These are phyloP conservation scores for Drosophila paranaensis DNA, from an alignment of 2,888 invertebrate genomes.

Conservation along the genomic window DNA sequence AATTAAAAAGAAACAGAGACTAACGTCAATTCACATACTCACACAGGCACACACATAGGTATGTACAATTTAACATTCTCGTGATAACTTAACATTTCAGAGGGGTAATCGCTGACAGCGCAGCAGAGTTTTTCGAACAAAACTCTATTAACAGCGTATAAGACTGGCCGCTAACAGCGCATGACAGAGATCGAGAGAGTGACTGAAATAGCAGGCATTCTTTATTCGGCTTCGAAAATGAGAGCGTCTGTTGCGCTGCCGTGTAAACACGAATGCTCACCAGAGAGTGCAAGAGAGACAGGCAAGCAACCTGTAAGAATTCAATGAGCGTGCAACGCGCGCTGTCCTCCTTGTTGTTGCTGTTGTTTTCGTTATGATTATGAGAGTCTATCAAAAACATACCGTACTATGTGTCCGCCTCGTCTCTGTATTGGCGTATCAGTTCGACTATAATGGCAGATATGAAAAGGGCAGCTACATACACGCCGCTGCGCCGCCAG, in stretches of 20 bases:
- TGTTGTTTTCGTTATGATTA: conserved; percentile 80
- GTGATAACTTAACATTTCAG: conserved; percentile 10
- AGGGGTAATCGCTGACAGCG: conserved; percentile 28
- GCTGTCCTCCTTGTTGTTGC: conserved; percentile 43
- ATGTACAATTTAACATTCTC: conserved; percentile 12
- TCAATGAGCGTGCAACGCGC: conserved; percentile 50
- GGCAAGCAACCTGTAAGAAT: conserved; percentile 74
- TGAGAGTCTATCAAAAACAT: conserved; percentile 82
- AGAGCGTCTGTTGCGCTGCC: conserved; percentile 44
- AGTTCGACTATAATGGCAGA: conserved; percentile 82
- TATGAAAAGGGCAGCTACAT: conserved; percentile 75
- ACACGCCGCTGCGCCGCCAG: conserved; percentile 38
- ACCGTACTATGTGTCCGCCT: conserved; percentile 39
- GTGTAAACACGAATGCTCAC: conserved; percentile 14
- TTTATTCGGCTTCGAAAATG: conserved; percentile 40
- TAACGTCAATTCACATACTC: neutral
- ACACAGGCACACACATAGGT: neutral
- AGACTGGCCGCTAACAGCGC: conserved; percentile 62
- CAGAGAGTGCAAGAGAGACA: conserved; percentile 31
- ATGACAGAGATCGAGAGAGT: conserved; percentile 33
- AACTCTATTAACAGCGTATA: conserved; percentile 51
- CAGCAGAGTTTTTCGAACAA: conserved; percentile 25
- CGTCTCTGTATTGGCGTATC: conserved; percentile 46
- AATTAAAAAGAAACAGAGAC: conserved; percentile 7
- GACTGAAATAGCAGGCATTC: conserved; percentile 56